These are phyloP conservation scores for Ophraella communa DNA, from an alignment of 2,888 invertebrate genomes.

Conservation along the genomic window DNA sequence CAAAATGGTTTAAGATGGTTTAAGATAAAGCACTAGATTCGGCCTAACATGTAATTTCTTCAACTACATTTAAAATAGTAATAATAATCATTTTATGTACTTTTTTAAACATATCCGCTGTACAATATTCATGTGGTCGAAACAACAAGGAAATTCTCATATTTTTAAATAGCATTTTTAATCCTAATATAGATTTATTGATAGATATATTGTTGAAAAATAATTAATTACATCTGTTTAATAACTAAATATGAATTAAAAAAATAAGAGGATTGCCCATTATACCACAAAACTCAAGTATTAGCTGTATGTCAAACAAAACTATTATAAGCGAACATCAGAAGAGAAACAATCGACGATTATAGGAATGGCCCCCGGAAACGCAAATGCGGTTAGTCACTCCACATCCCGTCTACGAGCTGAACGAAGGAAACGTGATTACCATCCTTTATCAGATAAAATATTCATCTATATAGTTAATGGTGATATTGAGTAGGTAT, in stretches of 20 bases:
- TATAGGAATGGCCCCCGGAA: constrained; percentile 22
- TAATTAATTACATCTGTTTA: no score
- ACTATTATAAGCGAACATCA: constrained; percentile 4
- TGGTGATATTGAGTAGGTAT: neutral
- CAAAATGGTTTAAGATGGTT: no score
- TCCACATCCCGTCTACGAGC: constrained; percentile 26
- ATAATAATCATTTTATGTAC: no score
- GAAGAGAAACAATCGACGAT: neutral
- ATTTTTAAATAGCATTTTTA: no score
- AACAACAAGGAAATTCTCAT: no score
- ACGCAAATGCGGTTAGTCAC: constrained; percentile 30
- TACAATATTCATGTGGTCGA: no score
- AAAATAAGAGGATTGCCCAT: neutral
- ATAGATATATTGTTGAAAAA: no score
- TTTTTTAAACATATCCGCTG: no score
- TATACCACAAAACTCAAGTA: neutral
- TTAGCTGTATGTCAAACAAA: neutral
- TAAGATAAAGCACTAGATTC: no score
- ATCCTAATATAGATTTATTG: no score
- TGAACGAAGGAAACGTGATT: constrained; percentile 21
- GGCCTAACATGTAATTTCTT: no score
- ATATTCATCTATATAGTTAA: neutral
- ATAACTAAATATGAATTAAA: neutral
- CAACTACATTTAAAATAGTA: no score
- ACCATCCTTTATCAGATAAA: constrained; percentile 10